Base-by-base conservation (phyloP, 2,113 vertebrate species). In the Serinus canaria region DNA sequence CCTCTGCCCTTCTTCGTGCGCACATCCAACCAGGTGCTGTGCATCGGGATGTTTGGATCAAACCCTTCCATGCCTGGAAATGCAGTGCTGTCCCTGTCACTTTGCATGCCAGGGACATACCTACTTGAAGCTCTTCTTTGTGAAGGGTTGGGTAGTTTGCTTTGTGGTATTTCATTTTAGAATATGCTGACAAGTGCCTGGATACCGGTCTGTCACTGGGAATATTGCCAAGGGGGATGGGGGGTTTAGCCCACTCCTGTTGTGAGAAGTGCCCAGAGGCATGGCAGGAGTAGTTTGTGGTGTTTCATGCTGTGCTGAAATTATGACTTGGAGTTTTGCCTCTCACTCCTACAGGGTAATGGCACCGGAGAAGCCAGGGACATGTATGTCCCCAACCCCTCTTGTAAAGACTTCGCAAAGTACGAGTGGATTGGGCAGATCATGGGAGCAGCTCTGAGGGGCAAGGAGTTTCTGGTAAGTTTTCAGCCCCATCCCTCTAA, bases 381-480 rank as follows among this genome's bases (percentile, higher is more conserved):
- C 91, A 99, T 99, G 98, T 99, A 99, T 3, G 99, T 99, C 72
- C 99, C 99, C 52, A 99, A 99, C 88, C 99, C 99, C 3, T 99
- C 99, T 86, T 99, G 99, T 95, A 98, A 97, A 96, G 99, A 99
- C 93, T 99, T 99, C 84, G 96, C 99, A 53, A 99, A 99, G 86
- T 99, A 99, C 0, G 99, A 99, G 91, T 99, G 99, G 99, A 99
- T 99, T 0, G 99, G 99, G 66, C 99, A 99, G 96, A 98, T 99
- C 81, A 99, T 99, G 99, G 99, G 99, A 39, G 99, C 99, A 39
- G 99, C 99, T 67, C 98, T 99, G 70, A 97, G 99, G 91, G 99
- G 99, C 81, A 99, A 99, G 94, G 99, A 99, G 93, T 99, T 99
- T 95, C 97, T 99, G 98, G 99, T 99, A 93, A 98, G 98, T 96